Percentiles rank a stretch among this genome's conserved stretches.
Evolutionary conservation across 2,797 vertebrate species (phyloP).

Genomic region (Falco novaeseelandiae): DNA sequence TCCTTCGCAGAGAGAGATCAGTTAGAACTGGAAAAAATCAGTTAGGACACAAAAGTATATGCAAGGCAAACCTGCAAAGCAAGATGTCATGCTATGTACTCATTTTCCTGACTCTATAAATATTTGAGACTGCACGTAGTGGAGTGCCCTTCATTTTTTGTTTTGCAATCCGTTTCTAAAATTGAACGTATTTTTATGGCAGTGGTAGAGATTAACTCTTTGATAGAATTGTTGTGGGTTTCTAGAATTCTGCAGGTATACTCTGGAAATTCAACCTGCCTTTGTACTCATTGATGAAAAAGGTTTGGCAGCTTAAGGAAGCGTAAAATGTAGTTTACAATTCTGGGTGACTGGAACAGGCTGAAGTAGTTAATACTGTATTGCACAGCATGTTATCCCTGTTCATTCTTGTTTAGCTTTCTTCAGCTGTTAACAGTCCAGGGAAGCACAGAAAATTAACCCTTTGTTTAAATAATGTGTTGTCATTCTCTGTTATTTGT

Average conservation of each 20-base stretch:
- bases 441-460: constrained; percentile 42
- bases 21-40: background rate
- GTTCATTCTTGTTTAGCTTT: constrained; percentile 43
- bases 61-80: background rate
- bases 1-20: background rate
- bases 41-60: background rate
- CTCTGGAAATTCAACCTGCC: background rate
- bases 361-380: constrained; percentile 55
- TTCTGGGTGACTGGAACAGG: constrained; percentile 2
- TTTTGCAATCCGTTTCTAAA: background rate
- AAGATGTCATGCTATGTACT: background rate
- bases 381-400: background rate
- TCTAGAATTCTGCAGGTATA: background rate
- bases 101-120: background rate
- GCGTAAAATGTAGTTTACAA: constrained; percentile 38
- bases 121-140: background rate
- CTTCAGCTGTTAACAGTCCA: constrained; percentile 35
- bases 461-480: background rate
- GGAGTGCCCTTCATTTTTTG: background rate
- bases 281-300: background rate
- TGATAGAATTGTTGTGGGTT: background rate
- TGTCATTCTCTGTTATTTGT: background rate
- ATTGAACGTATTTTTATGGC: background rate
- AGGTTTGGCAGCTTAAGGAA: constrained; percentile 56
- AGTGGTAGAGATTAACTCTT: background rate